These are phyloP conservation scores for Dicrostonyx torquatus DNA, from an alignment of 2,797 vertebrate genomes.

Conservation along the genomic window DNA sequence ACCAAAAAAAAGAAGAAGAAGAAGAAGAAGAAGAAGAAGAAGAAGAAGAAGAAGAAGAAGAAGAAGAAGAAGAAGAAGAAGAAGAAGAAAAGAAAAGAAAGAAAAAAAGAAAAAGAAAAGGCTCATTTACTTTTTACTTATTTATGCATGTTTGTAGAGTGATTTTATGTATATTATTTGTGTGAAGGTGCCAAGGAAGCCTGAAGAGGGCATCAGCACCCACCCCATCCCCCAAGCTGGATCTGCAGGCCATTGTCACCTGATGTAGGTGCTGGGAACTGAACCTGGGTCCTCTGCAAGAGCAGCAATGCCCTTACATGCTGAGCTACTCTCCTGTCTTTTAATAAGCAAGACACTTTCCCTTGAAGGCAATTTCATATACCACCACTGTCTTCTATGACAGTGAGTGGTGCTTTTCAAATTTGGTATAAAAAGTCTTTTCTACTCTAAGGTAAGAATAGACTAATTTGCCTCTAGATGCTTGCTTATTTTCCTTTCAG, in stretches of 20 bases:
- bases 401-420: neutral
- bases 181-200: too few relatives aligned
- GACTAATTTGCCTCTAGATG: neutral
- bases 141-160: neutral
- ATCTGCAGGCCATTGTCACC: neutral
- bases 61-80: too few relatives aligned
- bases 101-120: too few relatives aligned
- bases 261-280: neutral
- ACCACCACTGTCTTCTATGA: slow-evolving; percentile 30
- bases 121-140: neutral
- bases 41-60: too few relatives aligned
- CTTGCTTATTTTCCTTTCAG: neutral
- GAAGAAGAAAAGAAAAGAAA: too few relatives aligned
- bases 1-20: too few relatives aligned
- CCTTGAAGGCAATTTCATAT: slow-evolving; percentile 17
- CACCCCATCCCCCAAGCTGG: neutral
- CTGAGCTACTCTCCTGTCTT: neutral
- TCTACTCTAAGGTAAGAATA: neutral
- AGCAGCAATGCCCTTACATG: neutral
- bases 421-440: slow-evolving; percentile 11
- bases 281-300: neutral
- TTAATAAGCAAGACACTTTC: slow-evolving; percentile 42
- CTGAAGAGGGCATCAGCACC: neutral
- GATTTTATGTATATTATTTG: neutral
- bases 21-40: too few relatives aligned